Percentiles rank a stretch among this genome's conserved stretches.
Conservation (phyloP, 1,140 invertebrate genomes). For the Drosophila nigrodunni region DNA sequence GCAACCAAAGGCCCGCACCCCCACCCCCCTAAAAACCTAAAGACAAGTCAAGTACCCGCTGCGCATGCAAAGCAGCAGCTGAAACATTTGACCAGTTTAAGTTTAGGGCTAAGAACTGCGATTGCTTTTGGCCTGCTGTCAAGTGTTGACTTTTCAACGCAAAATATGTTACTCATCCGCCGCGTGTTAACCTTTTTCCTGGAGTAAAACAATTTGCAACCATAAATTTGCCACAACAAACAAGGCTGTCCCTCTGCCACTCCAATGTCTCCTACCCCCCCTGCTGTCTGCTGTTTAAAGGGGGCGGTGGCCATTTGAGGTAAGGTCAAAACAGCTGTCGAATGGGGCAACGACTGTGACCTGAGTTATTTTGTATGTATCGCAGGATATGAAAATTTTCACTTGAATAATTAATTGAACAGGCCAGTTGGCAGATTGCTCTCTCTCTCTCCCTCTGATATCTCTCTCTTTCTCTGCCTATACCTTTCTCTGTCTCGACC, state of each 20-base stretch:
- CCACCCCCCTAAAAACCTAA: neutral
- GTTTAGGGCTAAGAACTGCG: neutral
- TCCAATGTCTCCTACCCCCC: neutral
- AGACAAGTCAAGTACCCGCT: constrained; percentile 15
- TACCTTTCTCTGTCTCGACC: constrained; percentile 1
- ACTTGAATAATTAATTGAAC: constrained; percentile 84
- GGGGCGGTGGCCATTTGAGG: constrained; percentile 58
- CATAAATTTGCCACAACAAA: constrained; percentile 77
- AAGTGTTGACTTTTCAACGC: constrained; percentile 73
- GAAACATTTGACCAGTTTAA: constrained; percentile 47
- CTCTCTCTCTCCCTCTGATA: neutral
- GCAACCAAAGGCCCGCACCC: neutral
- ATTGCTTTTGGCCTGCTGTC: constrained; percentile 10
- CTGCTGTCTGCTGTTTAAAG: neutral
- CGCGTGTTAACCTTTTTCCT: constrained; percentile 66
- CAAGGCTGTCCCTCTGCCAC: constrained; percentile 26
- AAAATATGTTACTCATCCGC: constrained; percentile 76
- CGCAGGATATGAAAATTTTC: constrained; percentile 81
- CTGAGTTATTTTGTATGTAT: constrained; percentile 77
- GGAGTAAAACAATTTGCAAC: constrained; percentile 83
- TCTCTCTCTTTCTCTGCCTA: neutral
- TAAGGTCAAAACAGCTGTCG: constrained; percentile 78
- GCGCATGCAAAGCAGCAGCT: constrained; percentile 72
- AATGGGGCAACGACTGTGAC: constrained; percentile 36
- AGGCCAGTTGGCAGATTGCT: constrained; percentile 31